A percentile compares a stretch with the other conserved stretches of the same genome.
Conservation (phyloP, 2,888 invertebrate species). For the Plebejus melissa region DNA sequence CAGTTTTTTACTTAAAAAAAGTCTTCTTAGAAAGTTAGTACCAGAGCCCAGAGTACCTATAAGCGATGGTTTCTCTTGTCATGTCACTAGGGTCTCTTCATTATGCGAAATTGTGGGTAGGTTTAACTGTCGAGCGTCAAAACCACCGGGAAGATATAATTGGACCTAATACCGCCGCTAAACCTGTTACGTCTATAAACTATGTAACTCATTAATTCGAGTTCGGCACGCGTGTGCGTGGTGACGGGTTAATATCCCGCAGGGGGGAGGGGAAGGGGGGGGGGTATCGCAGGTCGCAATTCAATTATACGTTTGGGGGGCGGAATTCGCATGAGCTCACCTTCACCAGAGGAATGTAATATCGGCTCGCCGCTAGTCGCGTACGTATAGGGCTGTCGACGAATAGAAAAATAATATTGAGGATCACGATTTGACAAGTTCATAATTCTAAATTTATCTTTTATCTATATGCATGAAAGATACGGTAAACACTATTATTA, state of each 20-base stretch:
- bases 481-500: too few relatives aligned
- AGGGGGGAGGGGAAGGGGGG: neutral
- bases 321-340: conserved; percentile 28
- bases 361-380: conserved; percentile 27
- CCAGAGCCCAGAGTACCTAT: too few relatives aligned
- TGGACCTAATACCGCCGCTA: neutral
- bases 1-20: too few relatives aligned
- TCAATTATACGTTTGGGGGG: conserved; percentile 28
- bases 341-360: conserved; percentile 29
- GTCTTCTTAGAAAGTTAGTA: too few relatives aligned
- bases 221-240: conserved; percentile 15
- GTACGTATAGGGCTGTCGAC: conserved; percentile 12
- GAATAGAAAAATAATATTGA: neutral
- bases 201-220: conserved; percentile 18
- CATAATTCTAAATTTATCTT: too few relatives aligned
- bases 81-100: neutral
- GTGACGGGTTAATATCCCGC: conserved; percentile 8
- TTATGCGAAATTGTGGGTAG: neutral
- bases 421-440: too few relatives aligned
- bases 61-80: too few relatives aligned
- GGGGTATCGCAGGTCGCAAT: conserved; percentile 15
- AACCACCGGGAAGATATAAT: neutral
- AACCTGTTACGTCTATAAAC: conserved; percentile 17
- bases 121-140: neutral
- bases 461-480: too few relatives aligned